These are phyloP conservation scores for Sebastiscus albofasciatus DNA, from an alignment of 2,797 vertebrate genomes.

Conservation along the genomic window DNA sequence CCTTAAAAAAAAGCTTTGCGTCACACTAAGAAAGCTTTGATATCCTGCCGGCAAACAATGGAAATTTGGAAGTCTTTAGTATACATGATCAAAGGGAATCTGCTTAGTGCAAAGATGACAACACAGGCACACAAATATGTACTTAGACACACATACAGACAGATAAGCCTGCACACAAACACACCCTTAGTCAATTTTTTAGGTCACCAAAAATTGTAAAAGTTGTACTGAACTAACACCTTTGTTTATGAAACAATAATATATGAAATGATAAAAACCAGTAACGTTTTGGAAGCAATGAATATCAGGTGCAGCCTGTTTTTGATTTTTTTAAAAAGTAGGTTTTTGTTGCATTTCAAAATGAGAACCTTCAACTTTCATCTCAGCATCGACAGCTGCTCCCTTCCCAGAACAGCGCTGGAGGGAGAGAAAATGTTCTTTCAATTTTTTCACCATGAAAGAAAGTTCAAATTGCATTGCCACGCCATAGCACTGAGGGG, in stretches of 20 bases:
- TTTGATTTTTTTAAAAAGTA: background rate
- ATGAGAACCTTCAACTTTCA: constrained; percentile 33
- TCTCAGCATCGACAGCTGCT: constrained; percentile 27
- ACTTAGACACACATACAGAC: background rate
- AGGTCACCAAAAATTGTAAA: background rate
- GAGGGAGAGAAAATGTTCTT: constrained; percentile 37
- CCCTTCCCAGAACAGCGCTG: constrained; percentile 6
- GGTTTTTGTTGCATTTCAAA: constrained; percentile 24
- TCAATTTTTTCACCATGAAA: constrained; percentile 42
- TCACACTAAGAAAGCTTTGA: constrained; percentile 54
- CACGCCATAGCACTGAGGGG: constrained; percentile 6
- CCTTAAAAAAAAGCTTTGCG: constrained; percentile 25
- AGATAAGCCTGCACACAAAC: background rate
- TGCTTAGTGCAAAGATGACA: constrained; percentile 33
- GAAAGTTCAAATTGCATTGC: constrained; percentile 52
- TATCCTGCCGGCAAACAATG: constrained; percentile 59
- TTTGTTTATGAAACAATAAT: background rate
- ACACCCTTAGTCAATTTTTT: background rate
- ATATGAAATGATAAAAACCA: background rate
- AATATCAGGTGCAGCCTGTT: background rate
- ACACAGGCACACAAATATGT: constrained; percentile 2
- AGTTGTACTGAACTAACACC: background rate
- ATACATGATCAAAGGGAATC: constrained; percentile 59
- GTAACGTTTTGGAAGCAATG: background rate
- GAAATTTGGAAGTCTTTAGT: constrained; percentile 51